These are phyloP conservation scores for Slavum lentiscoides DNA, from an alignment of 2,888 invertebrate species.

Conservation along the genomic window DNA sequence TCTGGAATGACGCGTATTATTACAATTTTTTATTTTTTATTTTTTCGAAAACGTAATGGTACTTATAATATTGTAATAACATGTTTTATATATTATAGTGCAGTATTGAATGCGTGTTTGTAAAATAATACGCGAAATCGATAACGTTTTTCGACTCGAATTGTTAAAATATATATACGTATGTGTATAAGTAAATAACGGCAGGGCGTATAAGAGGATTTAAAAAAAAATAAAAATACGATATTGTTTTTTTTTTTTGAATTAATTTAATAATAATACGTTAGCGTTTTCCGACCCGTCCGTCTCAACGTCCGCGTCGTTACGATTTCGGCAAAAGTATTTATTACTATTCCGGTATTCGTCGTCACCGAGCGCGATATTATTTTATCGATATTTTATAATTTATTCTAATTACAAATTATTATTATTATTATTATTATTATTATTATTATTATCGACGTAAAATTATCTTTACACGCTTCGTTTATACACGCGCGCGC, in stretches of 20 bases:
- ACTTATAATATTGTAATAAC: too few species aligned
- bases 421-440: neutral
- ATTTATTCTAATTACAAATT: neutral
- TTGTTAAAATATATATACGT: neutral
- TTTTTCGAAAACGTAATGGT: too few species aligned
- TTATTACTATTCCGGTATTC: too few species aligned
- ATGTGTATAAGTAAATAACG: neutral
- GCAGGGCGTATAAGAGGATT: neutral
- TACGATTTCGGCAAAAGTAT: neutral
- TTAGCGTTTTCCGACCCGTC: neutral
- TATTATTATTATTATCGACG: constrained; percentile 8
- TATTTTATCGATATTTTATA: too few species aligned
- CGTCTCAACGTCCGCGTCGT: too few species aligned
- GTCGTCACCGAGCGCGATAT: too few species aligned
- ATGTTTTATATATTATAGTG: neutral
- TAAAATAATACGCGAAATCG: constrained; percentile 28
- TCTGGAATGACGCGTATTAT: constrained; percentile 33
- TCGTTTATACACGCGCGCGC: too few species aligned
- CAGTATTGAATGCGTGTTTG: neutral
- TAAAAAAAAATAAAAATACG: too few species aligned
- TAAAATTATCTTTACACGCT: neutral
- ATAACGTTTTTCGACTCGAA: constrained; percentile 34
- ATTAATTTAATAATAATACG: neutral
- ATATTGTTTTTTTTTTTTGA: too few species aligned
- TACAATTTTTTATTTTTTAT: too few species aligned